Base-by-base conservation (phyloP, 2,888 invertebrate species). In the Polietes domitor region DNA sequence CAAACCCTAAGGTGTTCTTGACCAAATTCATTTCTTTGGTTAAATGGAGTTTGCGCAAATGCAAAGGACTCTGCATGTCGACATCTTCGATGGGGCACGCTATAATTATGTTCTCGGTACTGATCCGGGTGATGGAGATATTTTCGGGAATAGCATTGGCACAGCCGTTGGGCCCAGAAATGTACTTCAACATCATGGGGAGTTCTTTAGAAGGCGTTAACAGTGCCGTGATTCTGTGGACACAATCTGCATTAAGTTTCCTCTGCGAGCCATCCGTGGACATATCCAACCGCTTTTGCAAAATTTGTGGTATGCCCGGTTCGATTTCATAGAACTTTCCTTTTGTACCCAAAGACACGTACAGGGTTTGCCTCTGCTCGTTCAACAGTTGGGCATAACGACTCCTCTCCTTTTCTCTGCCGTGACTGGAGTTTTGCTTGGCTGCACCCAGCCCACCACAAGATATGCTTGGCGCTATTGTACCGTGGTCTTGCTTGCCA, bases 351-450 rank as follows among this genome's bases (percentile, higher is more conserved):
- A 96, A 93, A 28, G 96, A 95, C 87, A 96, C 95, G 92, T 95
- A 96, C 87, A 96, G 94, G 94, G 94, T 86, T 85, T 96, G 96
- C 87, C 95, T 95, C 90, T 94, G 95, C 86, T 95, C 95, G 90
- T 95, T 95, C 88, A 96, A 93, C 85, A 96, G 93, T 90, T 96
- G 96, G 24, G 96, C 96, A 90, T 96, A 96, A 89, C 96, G 93
- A 86, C 93, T 91, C 90, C 93, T 91, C 88, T 93, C 91, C 90
- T 92, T 89, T 87, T 92, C 90, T 0, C 92, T 88, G 0, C 92
- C 90, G 26, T 88, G 88, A 72, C 81, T 88, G 26, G 86, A 87
- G 53, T 87, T 87, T 1, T 85, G 71, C 61, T 88, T 89, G 43
- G 82, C 55, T 24, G 68, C 73, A 1, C 77, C 80, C 9, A 80